These are phyloP conservation scores for Enoplosus armatus DNA, from an alignment of 2,797 vertebrate genomes.

Conservation along the genomic window DNA sequence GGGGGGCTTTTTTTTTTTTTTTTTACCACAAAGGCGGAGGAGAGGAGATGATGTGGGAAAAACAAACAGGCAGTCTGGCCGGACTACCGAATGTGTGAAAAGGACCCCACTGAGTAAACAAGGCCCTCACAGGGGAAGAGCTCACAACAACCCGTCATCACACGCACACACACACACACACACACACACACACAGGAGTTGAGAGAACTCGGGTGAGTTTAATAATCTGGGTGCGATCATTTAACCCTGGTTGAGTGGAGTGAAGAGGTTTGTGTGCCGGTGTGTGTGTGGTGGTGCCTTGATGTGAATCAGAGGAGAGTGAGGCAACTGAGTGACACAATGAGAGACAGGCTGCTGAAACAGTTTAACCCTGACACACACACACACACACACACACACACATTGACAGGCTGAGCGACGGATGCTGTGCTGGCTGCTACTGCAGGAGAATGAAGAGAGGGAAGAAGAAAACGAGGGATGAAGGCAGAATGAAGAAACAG, in stretches of 20 bases:
- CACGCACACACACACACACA: constrained; percentile 63
- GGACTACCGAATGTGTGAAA: constrained; percentile 92
- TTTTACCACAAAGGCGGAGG: constrained; percentile 88
- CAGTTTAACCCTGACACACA: constrained; percentile 80
- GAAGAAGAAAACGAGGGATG: constrained; percentile 2
- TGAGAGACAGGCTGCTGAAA: constrained; percentile 74
- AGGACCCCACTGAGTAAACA: constrained; percentile 91
- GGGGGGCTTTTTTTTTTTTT: constrained; percentile 21
- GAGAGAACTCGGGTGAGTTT: constrained; percentile 79
- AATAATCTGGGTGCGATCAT: constrained; percentile 85
- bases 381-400: constrained; percentile 47
- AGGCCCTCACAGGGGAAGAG: constrained; percentile 81
- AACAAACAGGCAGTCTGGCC: constrained; percentile 94
- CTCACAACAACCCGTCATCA: constrained; percentile 81
- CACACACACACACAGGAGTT: constrained; percentile 58
- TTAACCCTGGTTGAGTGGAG: constrained; percentile 83
- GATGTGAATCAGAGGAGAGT: constrained; percentile 66
- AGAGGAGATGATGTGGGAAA: constrained; percentile 95
- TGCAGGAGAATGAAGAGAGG: constrained; percentile 40
- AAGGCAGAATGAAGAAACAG: constrained; percentile 1
- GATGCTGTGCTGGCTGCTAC: constrained; percentile 53
- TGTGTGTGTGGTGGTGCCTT: constrained; percentile 62
- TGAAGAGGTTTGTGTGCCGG: constrained; percentile 79
- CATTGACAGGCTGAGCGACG: constrained; percentile 38
- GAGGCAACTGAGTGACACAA: constrained; percentile 71